These are phyloP conservation scores for Amphibalanus amphitrite DNA, from an alignment of 1,140 invertebrate species.

Conservation along the genomic window DNA sequence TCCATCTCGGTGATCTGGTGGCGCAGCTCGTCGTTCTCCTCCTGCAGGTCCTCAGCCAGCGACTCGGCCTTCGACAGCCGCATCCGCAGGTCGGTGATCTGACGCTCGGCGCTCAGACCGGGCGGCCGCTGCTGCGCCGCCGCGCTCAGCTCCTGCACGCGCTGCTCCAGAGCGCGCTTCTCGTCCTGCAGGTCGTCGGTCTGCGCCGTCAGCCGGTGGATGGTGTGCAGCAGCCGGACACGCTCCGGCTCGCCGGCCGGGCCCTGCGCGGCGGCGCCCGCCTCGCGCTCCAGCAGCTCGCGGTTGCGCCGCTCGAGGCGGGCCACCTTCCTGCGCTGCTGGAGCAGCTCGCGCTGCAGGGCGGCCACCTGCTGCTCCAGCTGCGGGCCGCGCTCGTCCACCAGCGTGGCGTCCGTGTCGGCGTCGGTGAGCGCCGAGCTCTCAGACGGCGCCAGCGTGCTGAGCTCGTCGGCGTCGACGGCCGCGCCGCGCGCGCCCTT, in stretches of 20 bases:
- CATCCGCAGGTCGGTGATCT: conserved; percentile 36
- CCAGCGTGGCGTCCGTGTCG: conserved; percentile 30
- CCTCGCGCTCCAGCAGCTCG: conserved; percentile 42
- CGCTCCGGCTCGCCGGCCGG: conserved; percentile 23
- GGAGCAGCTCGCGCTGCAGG: conserved; percentile 31
- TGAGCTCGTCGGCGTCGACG: conserved; percentile 27
- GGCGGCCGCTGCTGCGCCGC: conserved; percentile 34
- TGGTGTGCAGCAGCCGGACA: conserved; percentile 55
- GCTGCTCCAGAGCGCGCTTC: conserved; percentile 50
- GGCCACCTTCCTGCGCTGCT: conserved; percentile 42
- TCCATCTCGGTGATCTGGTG: conserved; percentile 81
- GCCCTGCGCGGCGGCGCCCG: conserved; percentile 30
- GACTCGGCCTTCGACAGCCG: conserved; percentile 71
- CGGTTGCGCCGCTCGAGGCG: conserved; percentile 63
- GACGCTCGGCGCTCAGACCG: conserved; percentile 36
- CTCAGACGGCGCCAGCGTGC: conserved; percentile 25
- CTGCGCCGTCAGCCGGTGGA: conserved; percentile 56
- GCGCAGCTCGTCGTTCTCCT: conserved; percentile 91
- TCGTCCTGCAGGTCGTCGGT: conserved; percentile 63
- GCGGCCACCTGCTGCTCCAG: conserved; percentile 25
- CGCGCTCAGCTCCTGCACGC: conserved; percentile 49
- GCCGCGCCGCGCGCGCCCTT: conserved; percentile 17
- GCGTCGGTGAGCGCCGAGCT: conserved; percentile 28
- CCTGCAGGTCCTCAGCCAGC: conserved; percentile 77
- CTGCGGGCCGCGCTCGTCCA: conserved; percentile 27